A percentile compares a stretch with the other conserved stretches of the same genome.
Evolutionary conservation across 2,797 vertebrate species (phyloP).

Genomic region (Scyliorhinus canicula): DNA sequence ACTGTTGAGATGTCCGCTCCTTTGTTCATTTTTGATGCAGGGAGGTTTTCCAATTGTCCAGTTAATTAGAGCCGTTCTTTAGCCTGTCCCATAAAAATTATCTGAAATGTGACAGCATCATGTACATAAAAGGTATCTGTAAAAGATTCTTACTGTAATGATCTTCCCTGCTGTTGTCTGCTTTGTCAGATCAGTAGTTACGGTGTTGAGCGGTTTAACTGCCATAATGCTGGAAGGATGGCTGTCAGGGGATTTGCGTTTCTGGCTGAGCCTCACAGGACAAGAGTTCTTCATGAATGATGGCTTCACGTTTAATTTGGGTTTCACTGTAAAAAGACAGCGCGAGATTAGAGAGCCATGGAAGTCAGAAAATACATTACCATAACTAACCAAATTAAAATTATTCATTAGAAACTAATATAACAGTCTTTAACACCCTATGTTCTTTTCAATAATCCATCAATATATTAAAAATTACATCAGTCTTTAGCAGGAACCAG

Average conservation of each 20-base stretch:
- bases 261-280: conserved; percentile 62
- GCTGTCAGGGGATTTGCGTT: conserved; percentile 59
- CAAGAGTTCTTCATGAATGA: conserved; percentile 64
- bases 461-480: background rate
- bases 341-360: background rate
- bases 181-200: conserved; percentile 41
- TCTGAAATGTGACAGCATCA: background rate
- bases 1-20: background rate
- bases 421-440: background rate
- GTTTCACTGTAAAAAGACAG: conserved; percentile 62
- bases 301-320: conserved; percentile 78
- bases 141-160: conserved; percentile 54
- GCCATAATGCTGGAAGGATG: conserved; percentile 71
- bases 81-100: background rate
- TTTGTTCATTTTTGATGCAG: background rate
- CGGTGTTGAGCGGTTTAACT: conserved; percentile 72
- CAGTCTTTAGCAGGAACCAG: background rate
- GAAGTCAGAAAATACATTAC: background rate
- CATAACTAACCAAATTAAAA: background rate
- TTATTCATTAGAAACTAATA: background rate
- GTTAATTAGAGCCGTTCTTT: background rate
- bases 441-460: background rate
- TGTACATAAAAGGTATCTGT: background rate
- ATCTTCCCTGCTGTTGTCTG: conserved; percentile 47
- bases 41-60: background rate